Percentiles rank a stretch among this genome's conserved stretches.
Conservation (phyloP, 2,113 vertebrate genomes). For the Centropristis striata region DNA sequence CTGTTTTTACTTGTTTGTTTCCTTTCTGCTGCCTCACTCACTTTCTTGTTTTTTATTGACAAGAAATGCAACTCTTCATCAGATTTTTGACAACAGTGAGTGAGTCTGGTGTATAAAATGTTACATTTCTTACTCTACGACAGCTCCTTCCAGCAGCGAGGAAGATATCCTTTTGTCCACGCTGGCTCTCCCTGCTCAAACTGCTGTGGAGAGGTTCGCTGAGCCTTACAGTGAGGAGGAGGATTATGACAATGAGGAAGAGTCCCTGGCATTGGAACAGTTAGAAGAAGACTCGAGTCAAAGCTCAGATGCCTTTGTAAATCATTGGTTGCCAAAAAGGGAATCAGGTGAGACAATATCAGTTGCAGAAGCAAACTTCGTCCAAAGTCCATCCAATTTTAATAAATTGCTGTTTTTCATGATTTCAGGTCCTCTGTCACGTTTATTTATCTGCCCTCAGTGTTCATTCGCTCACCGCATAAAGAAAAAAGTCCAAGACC, state of each 20-base stretch:
- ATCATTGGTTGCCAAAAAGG: constrained; percentile 53
- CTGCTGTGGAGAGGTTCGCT: constrained; percentile 6
- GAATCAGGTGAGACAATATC: constrained; percentile 56
- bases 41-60: constrained; percentile 1
- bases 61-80: not conserved
- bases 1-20: not conserved
- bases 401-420: constrained; percentile 19
- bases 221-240: constrained; percentile 34
- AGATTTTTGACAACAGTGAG: not conserved
- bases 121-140: not conserved
- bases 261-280: constrained; percentile 4
- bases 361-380: not conserved
- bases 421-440: constrained; percentile 49
- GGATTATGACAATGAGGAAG: constrained; percentile 38
- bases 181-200: constrained; percentile 37
- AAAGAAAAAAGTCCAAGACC: constrained; percentile 62
- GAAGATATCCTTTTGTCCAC: constrained; percentile 52
- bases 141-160: constrained; percentile 49
- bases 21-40: not conserved
- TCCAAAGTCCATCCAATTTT: not conserved
- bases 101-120: not conserved
- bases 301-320: constrained; percentile 18
- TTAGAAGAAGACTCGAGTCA: constrained; percentile 52
- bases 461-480: constrained; percentile 50
- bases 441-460: constrained; percentile 61